Evolutionary conservation across 2,113 vertebrate species (phyloP).

Genomic region (Alligator mississippiensis): DNA sequence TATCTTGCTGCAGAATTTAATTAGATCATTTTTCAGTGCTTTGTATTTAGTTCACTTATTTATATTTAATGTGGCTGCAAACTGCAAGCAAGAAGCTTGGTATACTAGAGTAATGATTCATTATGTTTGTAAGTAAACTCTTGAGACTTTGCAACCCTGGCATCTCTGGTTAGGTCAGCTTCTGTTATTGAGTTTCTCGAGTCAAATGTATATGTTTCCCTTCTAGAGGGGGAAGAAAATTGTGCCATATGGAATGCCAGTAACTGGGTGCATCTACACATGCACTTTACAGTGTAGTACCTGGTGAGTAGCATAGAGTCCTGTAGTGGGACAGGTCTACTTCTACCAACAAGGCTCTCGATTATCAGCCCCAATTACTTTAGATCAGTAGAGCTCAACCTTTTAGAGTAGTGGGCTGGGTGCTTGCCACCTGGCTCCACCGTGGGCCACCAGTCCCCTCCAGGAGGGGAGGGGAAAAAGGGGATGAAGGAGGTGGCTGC

Average conservation of each 20-base stretch:
- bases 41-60: slow-evolving; percentile 80
- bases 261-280: background rate
- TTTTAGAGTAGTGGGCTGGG: too few species aligned
- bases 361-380: slow-evolving; percentile 45
- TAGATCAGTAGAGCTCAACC: background rate
- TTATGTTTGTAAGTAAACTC: slow-evolving; percentile 62
- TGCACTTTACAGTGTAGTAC: slow-evolving; percentile 13
- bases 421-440: too few species aligned
- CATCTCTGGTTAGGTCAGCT: slow-evolving; percentile 49
- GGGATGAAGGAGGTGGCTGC: too few species aligned
- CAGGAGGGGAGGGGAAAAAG: too few species aligned
- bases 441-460: too few species aligned
- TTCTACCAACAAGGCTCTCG: slow-evolving; percentile 11
- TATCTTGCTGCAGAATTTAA: slow-evolving; percentile 71
- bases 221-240: slow-evolving; percentile 33
- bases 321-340: slow-evolving; percentile 3
- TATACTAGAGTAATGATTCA: slow-evolving; percentile 73
- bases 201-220: slow-evolving; percentile 25
- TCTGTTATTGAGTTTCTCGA: slow-evolving; percentile 59
- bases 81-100: slow-evolving; percentile 65
- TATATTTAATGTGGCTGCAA: slow-evolving; percentile 82
- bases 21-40: slow-evolving; percentile 80
- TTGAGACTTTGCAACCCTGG: slow-evolving; percentile 43
- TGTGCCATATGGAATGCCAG: background rate
- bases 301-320: slow-evolving; percentile 56